phyloP scores from a whole-genome alignment of 2,888 invertebrate species.

The Torymus texanus region DNA sequence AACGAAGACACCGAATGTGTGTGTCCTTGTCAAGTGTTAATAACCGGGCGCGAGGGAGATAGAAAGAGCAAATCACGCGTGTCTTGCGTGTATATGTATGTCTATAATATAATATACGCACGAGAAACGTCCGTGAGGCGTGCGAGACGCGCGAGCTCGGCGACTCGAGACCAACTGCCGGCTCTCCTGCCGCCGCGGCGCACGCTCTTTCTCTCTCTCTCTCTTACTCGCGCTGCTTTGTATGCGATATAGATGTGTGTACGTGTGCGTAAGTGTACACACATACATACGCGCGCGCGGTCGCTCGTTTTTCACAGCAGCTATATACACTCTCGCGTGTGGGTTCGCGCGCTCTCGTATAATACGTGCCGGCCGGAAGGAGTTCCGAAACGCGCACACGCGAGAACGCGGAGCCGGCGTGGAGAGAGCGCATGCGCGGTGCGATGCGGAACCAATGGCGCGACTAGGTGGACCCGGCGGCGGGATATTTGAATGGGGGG shows the following conservation, averaged over 20 bases:
- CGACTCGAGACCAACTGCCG: slow-evolving; percentile 56
- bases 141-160: slow-evolving; percentile 28
- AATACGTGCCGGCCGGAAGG: slow-evolving; percentile 36
- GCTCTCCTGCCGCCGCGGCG: not conserved
- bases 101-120: too few species aligned
- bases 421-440: not conserved
- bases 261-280: not conserved
- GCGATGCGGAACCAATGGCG: not conserved
- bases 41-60: too few species aligned
- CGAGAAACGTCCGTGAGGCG: not conserved
- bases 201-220: slow-evolving; percentile 18
- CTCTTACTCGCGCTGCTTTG: not conserved
- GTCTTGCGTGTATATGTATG: too few species aligned
- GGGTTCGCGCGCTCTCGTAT: not conserved
- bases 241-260: not conserved
- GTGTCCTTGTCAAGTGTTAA: too few species aligned
- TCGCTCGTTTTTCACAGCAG: too few species aligned
- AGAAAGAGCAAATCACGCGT: too few species aligned
- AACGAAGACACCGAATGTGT: too few species aligned
- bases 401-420: slow-evolving; percentile 11
- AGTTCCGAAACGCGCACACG: slow-evolving; percentile 41
- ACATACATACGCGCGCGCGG: too few species aligned
- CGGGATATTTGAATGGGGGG: slow-evolving; percentile 36
- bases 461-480: not conserved
- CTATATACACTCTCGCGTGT: too few species aligned